Base-by-base conservation (phyloP, 2,888 invertebrate genomes). In the Cheilosia pagana region DNA sequence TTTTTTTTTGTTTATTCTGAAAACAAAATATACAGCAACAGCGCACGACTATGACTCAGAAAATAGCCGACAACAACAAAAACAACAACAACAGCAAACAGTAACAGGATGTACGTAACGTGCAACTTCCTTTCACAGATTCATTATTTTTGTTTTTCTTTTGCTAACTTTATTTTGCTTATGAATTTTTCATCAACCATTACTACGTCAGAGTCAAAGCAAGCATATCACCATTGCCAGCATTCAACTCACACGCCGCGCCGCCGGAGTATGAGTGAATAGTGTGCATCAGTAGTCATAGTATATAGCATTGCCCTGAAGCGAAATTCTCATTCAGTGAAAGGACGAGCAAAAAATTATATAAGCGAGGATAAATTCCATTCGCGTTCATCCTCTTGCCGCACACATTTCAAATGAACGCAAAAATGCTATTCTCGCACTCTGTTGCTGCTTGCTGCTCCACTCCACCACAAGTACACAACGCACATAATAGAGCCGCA, bases 171-270 rank as follows among this genome's bases (percentile, higher is more conserved):
- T 8, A 21, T 50, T 41, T 43, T n/a, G 52, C 48, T 53, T 81
- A 81, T 81, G 55, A 65, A 85, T 67, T 81, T 85, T 71, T 59
- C 45, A 85, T 70, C 48, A 65, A 75, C 59, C 43, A 53, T 74
- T 78, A 57, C 60, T 50, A 50, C 31, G 14, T 21, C 45, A n/a
- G 19, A 57, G 52, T 8, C 14, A 14, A 8, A 28, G 16, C 31
- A 55, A 16, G 12, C 16, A 8, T n/a, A n/a, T n/a, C n/a, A n/a
- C n/a, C n/a, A n/a, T n/a, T 16, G 8, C 12, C 28, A 14, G 8
- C 19, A 14, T 43, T 2, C 41, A 28, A 6, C 53, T 35, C 39
- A 16, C 21, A 57, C 19, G 6, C n/a, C n/a, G n/a, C n/a, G n/a
- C n/a, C 7, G 6, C 12, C 1, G 5, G 28, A 3, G n/a, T 21